Evolutionary conservation across 1,140 invertebrate species (phyloP).

Genomic region (Drosophila lini): DNA sequence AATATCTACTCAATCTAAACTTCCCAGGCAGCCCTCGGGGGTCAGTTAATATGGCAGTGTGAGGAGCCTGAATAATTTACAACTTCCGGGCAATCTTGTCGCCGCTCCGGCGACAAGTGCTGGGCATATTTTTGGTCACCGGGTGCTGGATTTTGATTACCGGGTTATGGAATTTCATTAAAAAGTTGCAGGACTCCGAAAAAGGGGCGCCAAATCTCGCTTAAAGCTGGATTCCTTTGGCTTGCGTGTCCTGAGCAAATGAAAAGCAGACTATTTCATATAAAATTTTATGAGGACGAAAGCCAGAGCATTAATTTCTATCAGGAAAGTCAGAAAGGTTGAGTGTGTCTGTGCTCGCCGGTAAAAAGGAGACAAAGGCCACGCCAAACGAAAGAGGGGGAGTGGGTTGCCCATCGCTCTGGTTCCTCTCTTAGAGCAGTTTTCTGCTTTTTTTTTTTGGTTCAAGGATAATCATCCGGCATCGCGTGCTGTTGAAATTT

Average conservation of each 20-base stretch:
- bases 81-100: constrained; percentile 43
- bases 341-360: constrained; percentile 54
- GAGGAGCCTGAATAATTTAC: constrained; percentile 62
- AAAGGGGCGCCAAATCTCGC: constrained; percentile 5
- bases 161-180: constrained; percentile 78
- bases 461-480: constrained; percentile 83
- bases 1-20: background rate
- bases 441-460: constrained; percentile 53
- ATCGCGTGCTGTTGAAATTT: constrained; percentile 83
- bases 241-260: constrained; percentile 63
- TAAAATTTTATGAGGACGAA: constrained; percentile 74
- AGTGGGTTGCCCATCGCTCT: constrained; percentile 22
- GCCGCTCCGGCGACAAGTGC: constrained; percentile 43
- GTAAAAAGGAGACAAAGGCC: constrained; percentile 57
- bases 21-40: background rate
- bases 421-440: background rate
- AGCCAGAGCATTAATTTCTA: constrained; percentile 61
- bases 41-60: constrained; percentile 11
- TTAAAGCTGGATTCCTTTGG: constrained; percentile 38
- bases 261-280: constrained; percentile 64
- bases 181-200: constrained; percentile 27
- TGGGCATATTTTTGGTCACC: constrained; percentile 56
- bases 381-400: constrained; percentile 13
- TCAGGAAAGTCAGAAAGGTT: constrained; percentile 74
- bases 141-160: constrained; percentile 49